phyloP scores from a whole-genome alignment of 2,113 vertebrate species.

The Podiceps cristatus region DNA sequence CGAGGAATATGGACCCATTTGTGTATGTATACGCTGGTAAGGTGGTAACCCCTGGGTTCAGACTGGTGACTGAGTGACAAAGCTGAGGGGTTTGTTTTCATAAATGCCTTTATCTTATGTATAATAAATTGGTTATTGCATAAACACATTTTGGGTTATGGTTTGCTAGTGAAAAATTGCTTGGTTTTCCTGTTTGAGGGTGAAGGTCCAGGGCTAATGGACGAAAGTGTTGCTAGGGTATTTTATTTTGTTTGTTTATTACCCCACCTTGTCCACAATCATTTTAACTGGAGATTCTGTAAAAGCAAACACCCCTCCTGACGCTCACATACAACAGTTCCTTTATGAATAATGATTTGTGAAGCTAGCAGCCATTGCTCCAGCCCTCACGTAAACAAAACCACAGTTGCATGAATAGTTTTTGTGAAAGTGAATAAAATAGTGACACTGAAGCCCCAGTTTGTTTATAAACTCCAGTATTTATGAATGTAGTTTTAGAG shows the following conservation, averaged over 20 bases:
- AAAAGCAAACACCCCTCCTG: background rate
- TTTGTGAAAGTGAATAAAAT: background rate
- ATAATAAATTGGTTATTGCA: background rate
- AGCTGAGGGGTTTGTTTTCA: background rate
- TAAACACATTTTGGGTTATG: background rate
- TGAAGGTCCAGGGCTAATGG: background rate
- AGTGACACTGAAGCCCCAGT: background rate
- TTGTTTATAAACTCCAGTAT: background rate
- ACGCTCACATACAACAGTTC: rapidly evolving
- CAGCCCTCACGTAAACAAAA: background rate
- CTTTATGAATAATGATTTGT: background rate
- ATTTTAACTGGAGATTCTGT: background rate
- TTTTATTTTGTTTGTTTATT: background rate
- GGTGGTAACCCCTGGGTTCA: too few species aligned
- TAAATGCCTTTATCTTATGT: background rate
- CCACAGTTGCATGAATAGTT: background rate
- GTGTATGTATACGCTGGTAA: rapidly evolving
- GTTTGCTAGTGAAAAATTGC: background rate
- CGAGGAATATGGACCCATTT: background rate
- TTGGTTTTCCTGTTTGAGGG: background rate
- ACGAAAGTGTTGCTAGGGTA: rapidly evolving
- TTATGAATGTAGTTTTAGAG: background rate
- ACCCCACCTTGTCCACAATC: background rate
- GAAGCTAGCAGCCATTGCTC: background rate
- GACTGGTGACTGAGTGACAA: background rate